These are phyloP conservation scores for Apodemus speciosus DNA, from an alignment of 2,113 vertebrate genomes.

Conservation along the genomic window DNA sequence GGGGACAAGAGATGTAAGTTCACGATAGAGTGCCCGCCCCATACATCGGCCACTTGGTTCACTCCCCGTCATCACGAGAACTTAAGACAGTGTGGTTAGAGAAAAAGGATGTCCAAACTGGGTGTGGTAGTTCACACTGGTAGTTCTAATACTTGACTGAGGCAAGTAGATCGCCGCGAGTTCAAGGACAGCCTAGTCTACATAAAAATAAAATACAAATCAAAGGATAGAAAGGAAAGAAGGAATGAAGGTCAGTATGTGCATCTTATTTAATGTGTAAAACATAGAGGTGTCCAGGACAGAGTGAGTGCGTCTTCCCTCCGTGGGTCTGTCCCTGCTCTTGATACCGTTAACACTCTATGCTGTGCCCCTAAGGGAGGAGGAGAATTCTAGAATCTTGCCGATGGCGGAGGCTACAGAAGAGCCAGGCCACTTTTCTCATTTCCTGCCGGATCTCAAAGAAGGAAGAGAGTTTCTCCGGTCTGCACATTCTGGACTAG, in stretches of 20 bases:
- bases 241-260: too few species aligned
- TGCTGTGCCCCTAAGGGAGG: neutral
- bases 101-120: neutral
- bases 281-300: neutral
- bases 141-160: too few species aligned
- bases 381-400: neutral
- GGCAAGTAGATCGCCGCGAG: neutral
- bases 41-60: neutral
- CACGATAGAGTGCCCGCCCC: neutral
- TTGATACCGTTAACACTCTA: neutral
- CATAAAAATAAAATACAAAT: neutral
- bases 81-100: neutral
- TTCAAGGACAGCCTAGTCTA: neutral
- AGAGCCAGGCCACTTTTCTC: neutral
- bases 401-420: neutral
- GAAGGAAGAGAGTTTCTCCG: neutral
- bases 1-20: neutral
- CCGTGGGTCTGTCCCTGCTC: neutral
- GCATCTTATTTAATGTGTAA: neutral
- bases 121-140: too few species aligned
- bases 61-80: too few species aligned
- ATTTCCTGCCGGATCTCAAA: neutral
- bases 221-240: neutral
- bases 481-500: neutral
- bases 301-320: fast-evolving